Percentiles rank a stretch among this genome's conserved stretches.
Conservation (phyloP, 2,888 invertebrate species). For the Pristionchus fissidentatus region DNA sequence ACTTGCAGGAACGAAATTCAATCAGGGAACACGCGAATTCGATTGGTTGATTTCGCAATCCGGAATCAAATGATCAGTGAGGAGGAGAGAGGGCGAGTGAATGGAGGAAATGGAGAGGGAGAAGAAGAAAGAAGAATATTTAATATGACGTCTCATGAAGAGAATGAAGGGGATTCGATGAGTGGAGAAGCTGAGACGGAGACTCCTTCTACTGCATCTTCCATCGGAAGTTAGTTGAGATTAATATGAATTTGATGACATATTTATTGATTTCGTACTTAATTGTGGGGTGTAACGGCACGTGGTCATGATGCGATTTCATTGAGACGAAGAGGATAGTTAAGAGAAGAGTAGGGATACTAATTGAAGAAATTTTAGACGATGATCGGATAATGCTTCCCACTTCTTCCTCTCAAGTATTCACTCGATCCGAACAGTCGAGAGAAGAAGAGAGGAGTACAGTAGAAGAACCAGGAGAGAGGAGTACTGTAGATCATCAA, state of each 20-base stretch:
- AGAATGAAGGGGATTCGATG: not conserved
- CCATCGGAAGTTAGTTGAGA: not conserved
- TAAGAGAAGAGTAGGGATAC: not conserved
- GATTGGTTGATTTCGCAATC: constrained; percentile 16
- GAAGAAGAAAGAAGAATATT: not conserved
- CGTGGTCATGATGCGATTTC: no score
- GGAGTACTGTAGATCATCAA: not conserved
- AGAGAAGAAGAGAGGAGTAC: not conserved
- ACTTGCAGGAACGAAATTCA: not conserved
- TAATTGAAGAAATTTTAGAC: not conserved
- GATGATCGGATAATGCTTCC: no score
- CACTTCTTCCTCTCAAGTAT: no score
- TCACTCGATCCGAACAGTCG: no score
- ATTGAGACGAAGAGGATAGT: not conserved
- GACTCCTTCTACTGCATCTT: constrained; percentile 1
- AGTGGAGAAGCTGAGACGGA: constrained; percentile 1
- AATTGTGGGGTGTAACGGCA: no score
- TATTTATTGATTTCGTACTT: not conserved
- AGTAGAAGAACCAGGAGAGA: no score
- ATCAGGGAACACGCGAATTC: not conserved
- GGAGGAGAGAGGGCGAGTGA: not conserved
- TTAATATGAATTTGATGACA: not conserved
- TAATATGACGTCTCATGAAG: not conserved
- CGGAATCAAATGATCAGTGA: not conserved
- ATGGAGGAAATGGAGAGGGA: not conserved